Base-by-base conservation (phyloP, 2,113 vertebrate species). In the Gasterosteus nipponicus region DNA sequence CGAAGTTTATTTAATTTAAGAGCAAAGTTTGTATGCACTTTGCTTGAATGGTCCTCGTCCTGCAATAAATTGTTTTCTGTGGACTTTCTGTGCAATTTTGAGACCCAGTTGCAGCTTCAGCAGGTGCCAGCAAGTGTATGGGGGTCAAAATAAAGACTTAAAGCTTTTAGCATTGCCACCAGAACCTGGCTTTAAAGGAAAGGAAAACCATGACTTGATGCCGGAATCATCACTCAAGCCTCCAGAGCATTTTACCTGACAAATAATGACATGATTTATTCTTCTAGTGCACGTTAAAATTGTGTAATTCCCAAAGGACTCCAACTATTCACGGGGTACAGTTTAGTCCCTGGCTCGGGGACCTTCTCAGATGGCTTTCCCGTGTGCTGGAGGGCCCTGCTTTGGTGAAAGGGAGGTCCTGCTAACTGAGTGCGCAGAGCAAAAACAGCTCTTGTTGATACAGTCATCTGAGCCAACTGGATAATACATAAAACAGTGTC, bases 401-500 rank as follows among this genome's bases (percentile, higher is more conserved):
- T 69, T 71, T 58, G 70, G 64, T 44, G 67, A 46, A 29, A 38
- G 59, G 61, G 57, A 39, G 73, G 65, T 63, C 63, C 29, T 4
- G 33, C 58, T 84, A 66, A 84, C 80, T 86, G 47, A 70, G 73
- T 68, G 77, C 19, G 31, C 35, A 16, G 5, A 70, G 78, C 16
- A 56, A 91, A 92, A 90, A 91, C 82, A 89, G 66, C 53, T 75
- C 72, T 76, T 91, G 87, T 90, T 91, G 90, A 87, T 90, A 60
- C 86, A 91, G 91, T 85, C 82, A 92, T 74, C 56, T 5, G 82
- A 93, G 79, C 78, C 91, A 86, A 83, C 84, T 93, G 91, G 90
- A 87, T 86, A 90, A 90, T 88, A 87, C 78, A 91, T 93, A 89
- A 89, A 66, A 84, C 59, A 29, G 22, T n/a, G 7, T 39, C 62